Conservation (phyloP, 2,113 vertebrate genomes). For the Boleophthalmus pectinirostris region DNA sequence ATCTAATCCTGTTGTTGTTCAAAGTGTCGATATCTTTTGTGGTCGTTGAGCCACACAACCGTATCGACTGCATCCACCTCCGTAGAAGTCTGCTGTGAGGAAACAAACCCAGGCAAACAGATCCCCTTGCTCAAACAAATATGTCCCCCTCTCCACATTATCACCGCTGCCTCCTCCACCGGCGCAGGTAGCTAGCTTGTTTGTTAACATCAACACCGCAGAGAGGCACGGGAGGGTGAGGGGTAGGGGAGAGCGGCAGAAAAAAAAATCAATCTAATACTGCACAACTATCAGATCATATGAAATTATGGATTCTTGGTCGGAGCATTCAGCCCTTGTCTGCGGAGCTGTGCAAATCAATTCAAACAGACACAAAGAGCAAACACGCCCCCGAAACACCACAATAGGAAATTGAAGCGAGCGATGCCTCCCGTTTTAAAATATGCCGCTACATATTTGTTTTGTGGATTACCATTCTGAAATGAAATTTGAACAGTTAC, state of each 20-base stretch:
- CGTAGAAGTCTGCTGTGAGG: conserved; percentile 47
- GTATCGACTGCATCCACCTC: conserved; percentile 30
- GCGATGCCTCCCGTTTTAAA: conserved; percentile 78
- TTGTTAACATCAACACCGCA: conserved; percentile 88
- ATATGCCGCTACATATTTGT: conserved; percentile 84
- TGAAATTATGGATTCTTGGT: conserved; percentile 93
- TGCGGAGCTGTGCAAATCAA: conserved; percentile 86
- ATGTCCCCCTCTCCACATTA: conserved; percentile 60
- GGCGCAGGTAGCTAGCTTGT: conserved; percentile 83
- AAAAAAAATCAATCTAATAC: conserved; percentile 90
- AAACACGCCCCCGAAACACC: conserved; percentile 77
- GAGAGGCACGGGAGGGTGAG: conserved; percentile 45
- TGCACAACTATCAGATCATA: conserved; percentile 96
- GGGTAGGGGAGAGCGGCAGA: conserved; percentile 7
- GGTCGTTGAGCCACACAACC: conserved; percentile 19
- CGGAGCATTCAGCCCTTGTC: conserved; percentile 86
- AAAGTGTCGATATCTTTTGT: conserved; percentile 1
- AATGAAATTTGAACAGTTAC: conserved; percentile 87
- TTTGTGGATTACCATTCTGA: conserved; percentile 85
- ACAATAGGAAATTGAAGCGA: conserved; percentile 85
- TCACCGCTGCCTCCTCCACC: conserved; percentile 67
- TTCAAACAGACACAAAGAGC: conserved; percentile 86
- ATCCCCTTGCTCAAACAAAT: conserved; percentile 66
- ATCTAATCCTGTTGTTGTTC: conserved; percentile 1
- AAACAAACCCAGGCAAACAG: conserved; percentile 62